Base-by-base conservation (phyloP, 1,140 invertebrate genomes). In the Dreissena polymorpha region DNA sequence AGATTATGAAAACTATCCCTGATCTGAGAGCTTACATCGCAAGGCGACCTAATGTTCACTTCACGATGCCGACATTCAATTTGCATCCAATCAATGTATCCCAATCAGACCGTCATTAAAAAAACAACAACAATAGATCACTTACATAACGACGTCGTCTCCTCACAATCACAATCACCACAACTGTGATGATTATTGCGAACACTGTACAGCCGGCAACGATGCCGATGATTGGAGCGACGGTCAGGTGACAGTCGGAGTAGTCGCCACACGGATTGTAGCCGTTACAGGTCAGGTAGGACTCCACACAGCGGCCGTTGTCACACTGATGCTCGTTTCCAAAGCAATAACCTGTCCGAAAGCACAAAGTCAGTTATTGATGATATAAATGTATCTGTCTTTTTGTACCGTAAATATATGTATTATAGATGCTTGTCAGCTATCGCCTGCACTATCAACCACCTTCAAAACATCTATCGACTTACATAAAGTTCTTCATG, bases 281-380 rank as follows among this genome's bases (percentile, higher is more conserved):
- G 1, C 85, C 83, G 65, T 86, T 88, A 83, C 87, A 86, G 53
- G 55, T 71, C 57, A 86, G 77, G 13, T 70, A 67, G 74, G 73
- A 63, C 12, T 78, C 51, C 39, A 88, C 85, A 79, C 87, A 88
- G 16, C 84, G 86, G 14, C 70, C 77, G 39, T 85, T 84, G 23
- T 49, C 25, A 70, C 86, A 87, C 23, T 18, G 53, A 25, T 77
- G 86, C 74, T 87, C 80, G 64, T 83, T 57, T 10, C 25, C 49
- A 27, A 67, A 74, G 63, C 80, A 83, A 27, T 69, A 67, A 57
- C 80, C 80, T 83, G n/a, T 7, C 23, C 16, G 14, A 16, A 29
- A 21, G 21, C 6, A 68, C 16, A 29, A n/a, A 8, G 16, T 8
- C 16, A 21, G 27, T 25, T 21, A 7, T 29, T 25, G 12, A 12